phyloP scores from a whole-genome alignment of 1,140 invertebrate genomes.

The Musca domestica region DNA sequence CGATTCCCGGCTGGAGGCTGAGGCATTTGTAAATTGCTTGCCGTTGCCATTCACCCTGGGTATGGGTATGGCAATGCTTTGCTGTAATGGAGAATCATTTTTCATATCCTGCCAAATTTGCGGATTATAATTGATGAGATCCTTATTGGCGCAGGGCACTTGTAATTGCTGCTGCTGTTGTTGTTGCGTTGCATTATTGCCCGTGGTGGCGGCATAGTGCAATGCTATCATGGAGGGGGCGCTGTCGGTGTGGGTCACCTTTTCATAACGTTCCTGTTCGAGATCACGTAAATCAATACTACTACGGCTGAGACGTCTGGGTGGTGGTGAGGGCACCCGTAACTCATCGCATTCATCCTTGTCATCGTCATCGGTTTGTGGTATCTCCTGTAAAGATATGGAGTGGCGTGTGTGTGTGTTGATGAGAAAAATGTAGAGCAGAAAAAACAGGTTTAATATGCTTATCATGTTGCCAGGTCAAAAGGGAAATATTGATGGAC shows the following conservation, averaged over 20 bases:
- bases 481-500: too few relatives aligned
- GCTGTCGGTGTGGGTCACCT: conserved; percentile 52
- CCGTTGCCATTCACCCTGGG: conserved; percentile 34
- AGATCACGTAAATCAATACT: conserved; percentile 53
- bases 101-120: conserved; percentile 19
- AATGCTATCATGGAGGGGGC: conserved; percentile 53
- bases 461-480: too few relatives aligned
- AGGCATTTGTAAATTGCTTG: conserved; percentile 2
- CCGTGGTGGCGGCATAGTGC: conserved; percentile 31
- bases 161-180: conserved; percentile 28
- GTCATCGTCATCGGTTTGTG: conserved; percentile 49
- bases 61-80: conserved; percentile 18
- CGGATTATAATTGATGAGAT: neutral
- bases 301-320: conserved; percentile 50
- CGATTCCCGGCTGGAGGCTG: neutral
- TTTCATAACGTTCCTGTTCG: conserved; percentile 52
- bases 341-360: conserved; percentile 53
- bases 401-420: too few relatives aligned
- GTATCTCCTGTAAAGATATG: conserved; percentile 40
- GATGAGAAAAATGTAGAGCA: too few relatives aligned
- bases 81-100: conserved; percentile 12
- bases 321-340: conserved; percentile 50
- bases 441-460: too few relatives aligned
- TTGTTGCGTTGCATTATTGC: conserved; percentile 20
- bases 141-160: conserved; percentile 9